A percentile compares a stretch with the other conserved stretches of the same genome.
Conservation (phyloP, 2,888 invertebrate genomes). For the Drosophila kambysellisi region DNA sequence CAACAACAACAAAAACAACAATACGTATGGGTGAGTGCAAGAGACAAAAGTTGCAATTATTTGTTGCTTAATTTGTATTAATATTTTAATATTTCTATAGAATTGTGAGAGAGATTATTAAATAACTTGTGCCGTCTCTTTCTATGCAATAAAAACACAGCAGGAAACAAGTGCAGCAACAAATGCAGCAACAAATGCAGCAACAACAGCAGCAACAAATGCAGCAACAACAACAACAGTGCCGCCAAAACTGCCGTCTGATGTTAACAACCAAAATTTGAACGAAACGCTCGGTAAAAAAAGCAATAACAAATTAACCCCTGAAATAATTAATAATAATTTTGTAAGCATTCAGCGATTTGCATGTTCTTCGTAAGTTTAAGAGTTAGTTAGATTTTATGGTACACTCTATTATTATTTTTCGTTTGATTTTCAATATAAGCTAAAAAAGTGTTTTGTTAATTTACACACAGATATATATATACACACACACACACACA, state of each 20-base stretch:
- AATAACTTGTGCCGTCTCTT: conserved; percentile 1
- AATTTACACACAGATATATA: conserved; percentile 26
- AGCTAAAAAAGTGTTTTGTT: conserved; percentile 48
- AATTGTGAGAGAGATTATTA: not conserved
- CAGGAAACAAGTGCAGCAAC: conserved; percentile 15
- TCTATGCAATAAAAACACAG: conserved; percentile 1
- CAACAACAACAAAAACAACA: conserved; percentile 26
- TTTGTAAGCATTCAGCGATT: conserved; percentile 44
- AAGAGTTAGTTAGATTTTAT: conserved; percentile 32
- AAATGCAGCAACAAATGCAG: not conserved
- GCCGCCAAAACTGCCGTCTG: not conserved
- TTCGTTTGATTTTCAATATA: conserved; percentile 26
- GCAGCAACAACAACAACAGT: not conserved
- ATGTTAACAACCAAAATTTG: conserved; percentile 13
- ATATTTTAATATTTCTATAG: too few species aligned
- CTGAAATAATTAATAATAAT: conserved; percentile 12
- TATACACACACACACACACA: conserved; percentile 14
- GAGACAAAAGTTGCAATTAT: not conserved
- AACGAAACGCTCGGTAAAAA: conserved; percentile 21
- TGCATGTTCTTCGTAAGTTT: conserved; percentile 71
- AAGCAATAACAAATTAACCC: conserved; percentile 24
- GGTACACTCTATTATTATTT: conserved; percentile 13
- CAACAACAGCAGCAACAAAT: not conserved
- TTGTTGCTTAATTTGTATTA: not conserved
- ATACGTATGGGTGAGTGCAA: conserved; percentile 33